These are phyloP conservation scores for Athalia circularis DNA, from an alignment of 2,888 invertebrate species.

Conservation along the genomic window DNA sequence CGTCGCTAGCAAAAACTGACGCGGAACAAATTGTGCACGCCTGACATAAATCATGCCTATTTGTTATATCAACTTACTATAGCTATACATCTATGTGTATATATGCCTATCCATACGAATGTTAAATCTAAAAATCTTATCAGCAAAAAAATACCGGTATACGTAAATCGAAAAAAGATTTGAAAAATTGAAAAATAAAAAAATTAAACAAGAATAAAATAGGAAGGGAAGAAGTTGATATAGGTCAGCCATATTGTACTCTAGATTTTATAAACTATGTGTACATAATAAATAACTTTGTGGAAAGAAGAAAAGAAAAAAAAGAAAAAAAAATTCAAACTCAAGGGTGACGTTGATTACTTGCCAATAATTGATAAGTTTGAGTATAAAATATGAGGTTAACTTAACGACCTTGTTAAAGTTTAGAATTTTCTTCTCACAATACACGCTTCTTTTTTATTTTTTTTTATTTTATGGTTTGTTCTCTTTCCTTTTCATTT, in stretches of 20 bases:
- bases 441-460: not conserved
- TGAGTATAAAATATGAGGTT: not conserved
- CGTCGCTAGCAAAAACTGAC: constrained; percentile 66
- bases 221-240: too few species aligned
- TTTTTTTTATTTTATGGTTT: not conserved
- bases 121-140: constrained; percentile 1
- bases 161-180: not conserved
- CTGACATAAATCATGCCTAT: constrained; percentile 67
- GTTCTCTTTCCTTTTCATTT: too few species aligned
- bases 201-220: too few species aligned
- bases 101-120: not conserved
- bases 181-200: too few species aligned
- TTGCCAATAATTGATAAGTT: constrained; percentile 17
- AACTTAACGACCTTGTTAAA: constrained; percentile 6
- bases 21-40: constrained; percentile 69
- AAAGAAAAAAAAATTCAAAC: constrained; percentile 8
- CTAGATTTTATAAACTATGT: not conserved
- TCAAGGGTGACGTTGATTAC: constrained; percentile 25
- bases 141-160: not conserved
- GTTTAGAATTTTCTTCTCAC: not conserved
- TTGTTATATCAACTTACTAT: constrained; percentile 30
- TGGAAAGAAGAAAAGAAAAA: not conserved
- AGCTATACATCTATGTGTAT: constrained; percentile 8
- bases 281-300: constrained; percentile 10
- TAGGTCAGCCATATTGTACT: too few species aligned